Evolutionary conservation across 2,888 invertebrate genomes (phyloP).

Genomic region (Oscheius sp.): DNA sequence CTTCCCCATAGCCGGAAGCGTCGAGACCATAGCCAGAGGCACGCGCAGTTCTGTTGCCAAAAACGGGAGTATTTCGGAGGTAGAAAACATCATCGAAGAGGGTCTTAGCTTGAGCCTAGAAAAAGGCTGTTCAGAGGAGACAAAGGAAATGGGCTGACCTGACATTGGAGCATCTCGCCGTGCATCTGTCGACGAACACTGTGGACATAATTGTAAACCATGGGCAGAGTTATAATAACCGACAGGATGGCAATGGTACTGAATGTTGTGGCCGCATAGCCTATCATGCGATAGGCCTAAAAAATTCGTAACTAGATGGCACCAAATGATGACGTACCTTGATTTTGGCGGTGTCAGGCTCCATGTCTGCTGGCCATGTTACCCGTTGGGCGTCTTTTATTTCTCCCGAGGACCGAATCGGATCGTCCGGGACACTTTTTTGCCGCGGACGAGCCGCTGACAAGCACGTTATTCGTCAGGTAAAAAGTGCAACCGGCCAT

Average conservation of each 20-base stretch:
- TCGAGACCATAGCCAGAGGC: conserved; percentile 23
- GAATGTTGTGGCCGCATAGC: conserved; percentile 55
- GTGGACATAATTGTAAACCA: conserved; percentile 52
- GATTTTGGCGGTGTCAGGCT: conserved; percentile 36
- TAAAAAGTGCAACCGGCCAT: conserved; percentile 33
- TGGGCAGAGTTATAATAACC: conserved; percentile 53
- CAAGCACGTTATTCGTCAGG: conserved; percentile 33
- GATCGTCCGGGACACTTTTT: conserved; percentile 33
- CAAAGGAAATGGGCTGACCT: conserved; percentile 23
- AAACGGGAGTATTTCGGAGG: conserved; percentile 27
- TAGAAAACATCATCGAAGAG: conserved; percentile 20
- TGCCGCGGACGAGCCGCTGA: conserved; percentile 30
- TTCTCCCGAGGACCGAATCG: conserved; percentile 26
- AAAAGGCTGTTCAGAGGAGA: not conserved
- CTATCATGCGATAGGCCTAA: conserved; percentile 54
- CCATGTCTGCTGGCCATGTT: conserved; percentile 16
- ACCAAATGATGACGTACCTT: conserved; percentile 13
- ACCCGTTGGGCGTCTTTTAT: conserved; percentile 16
- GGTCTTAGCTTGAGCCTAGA: conserved; percentile 27
- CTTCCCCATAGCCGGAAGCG: conserved; percentile 22
- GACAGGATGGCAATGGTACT: conserved; percentile 51
- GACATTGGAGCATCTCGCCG: conserved; percentile 50
- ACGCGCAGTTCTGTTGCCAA: conserved; percentile 35
- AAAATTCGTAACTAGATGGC: not conserved
- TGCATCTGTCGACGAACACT: conserved; percentile 53